Conservation (phyloP, 2,888 invertebrate species). For the Candidula unifasciata region DNA sequence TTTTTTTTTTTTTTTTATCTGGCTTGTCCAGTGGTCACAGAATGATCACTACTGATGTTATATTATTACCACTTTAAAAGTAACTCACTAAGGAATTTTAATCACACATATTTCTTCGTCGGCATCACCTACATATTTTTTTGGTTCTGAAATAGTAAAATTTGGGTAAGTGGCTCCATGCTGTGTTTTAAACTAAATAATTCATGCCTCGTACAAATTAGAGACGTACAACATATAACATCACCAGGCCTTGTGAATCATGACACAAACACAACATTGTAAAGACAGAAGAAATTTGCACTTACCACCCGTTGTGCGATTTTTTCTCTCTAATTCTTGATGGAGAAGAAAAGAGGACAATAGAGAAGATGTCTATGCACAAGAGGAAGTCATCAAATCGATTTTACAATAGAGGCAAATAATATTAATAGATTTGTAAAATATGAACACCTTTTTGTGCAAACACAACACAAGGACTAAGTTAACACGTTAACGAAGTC, state of each 20-base stretch:
- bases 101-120: no score
- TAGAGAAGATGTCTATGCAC: constrained; percentile 6
- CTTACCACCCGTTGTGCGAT: constrained; percentile 45
- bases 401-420: not conserved
- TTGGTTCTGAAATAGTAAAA: no score
- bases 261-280: constrained; percentile 9
- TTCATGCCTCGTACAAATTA: not conserved
- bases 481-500: no score
- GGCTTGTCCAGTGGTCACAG: no score
- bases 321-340: constrained; percentile 46
- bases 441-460: not conserved
- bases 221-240: not conserved
- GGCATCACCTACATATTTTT: no score
- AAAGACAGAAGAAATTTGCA: constrained; percentile 6
- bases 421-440: no score
- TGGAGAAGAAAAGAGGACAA: constrained; percentile 9
- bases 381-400: not conserved
- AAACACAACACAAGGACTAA: not conserved
- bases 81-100: no score
- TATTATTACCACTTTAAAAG: no score
- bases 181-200: not conserved
- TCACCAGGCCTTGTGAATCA: constrained; percentile 18
- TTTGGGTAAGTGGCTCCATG: not conserved
- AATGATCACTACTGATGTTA: no score
- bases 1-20: no score